Evolutionary conservation across 2,888 invertebrate species (phyloP).

Genomic region (Eupithecia subfuscata): DNA sequence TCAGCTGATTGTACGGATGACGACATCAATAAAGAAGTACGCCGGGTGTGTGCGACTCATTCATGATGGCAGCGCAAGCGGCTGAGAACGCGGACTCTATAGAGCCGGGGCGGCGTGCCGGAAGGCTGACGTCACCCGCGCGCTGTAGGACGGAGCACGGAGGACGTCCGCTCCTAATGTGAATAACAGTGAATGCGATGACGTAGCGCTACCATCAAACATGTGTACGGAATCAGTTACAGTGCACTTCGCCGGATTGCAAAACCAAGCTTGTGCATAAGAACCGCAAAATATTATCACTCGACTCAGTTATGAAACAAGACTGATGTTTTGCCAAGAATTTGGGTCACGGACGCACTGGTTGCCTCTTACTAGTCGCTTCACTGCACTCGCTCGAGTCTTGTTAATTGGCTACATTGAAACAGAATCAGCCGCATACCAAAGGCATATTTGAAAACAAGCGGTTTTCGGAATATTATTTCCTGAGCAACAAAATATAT

Average conservation of each 20-base stretch:
- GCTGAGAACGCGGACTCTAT: constrained; percentile 55
- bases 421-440: constrained; percentile 30
- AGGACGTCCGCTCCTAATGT: constrained; percentile 71
- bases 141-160: constrained; percentile 65
- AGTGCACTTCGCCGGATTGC: constrained; percentile 20
- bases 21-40: constrained; percentile 59
- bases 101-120: constrained; percentile 55
- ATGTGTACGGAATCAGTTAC: constrained; percentile 52
- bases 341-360: constrained; percentile 75
- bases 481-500: not conserved
- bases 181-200: constrained; percentile 58
- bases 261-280: constrained; percentile 25
- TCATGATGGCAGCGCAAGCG: constrained; percentile 56
- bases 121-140: constrained; percentile 71
- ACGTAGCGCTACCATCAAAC: constrained; percentile 54
- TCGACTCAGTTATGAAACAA: constrained; percentile 66
- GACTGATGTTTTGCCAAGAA: constrained; percentile 72
- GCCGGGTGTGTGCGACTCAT: constrained; percentile 62
- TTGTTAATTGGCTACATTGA: constrained; percentile 63
- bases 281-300: constrained; percentile 57
- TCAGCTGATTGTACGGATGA: constrained; percentile 62
- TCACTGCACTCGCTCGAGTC: constrained; percentile 70
- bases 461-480: not conserved
- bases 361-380: constrained; percentile 76
- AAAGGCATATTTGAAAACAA: constrained; percentile 20